Conservation (phyloP, 2,797 vertebrate genomes). For the Petrocephalus sullivani region DNA sequence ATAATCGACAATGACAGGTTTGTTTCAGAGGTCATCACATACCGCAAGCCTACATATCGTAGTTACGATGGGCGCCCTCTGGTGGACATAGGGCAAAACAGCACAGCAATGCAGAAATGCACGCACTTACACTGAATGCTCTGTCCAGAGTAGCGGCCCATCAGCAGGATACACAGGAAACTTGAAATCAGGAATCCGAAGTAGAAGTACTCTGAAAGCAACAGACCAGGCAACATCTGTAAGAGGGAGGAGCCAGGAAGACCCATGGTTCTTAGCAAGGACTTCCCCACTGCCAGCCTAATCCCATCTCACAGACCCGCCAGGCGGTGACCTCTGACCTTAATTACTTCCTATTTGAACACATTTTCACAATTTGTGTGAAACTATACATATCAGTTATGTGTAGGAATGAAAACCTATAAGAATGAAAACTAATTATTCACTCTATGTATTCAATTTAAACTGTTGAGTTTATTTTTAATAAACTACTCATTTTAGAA, state of each 20-base stretch:
- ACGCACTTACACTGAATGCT: slow-evolving; percentile 20
- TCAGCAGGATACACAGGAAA: slow-evolving; percentile 23
- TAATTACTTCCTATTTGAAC: neutral
- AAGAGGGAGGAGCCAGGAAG: neutral
- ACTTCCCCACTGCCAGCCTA: neutral
- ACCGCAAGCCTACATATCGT: neutral
- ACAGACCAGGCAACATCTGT: neutral
- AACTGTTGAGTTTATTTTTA: neutral
- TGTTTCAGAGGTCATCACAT: neutral
- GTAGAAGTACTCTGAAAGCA: slow-evolving; percentile 29
- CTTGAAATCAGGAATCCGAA: slow-evolving; percentile 32
- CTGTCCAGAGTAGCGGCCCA: slow-evolving; percentile 15
- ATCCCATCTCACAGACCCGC: neutral
- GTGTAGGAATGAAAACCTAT: neutral
- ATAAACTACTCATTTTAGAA: neutral
- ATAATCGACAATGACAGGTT: neutral
- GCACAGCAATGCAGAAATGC: neutral
- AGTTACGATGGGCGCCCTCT: neutral
- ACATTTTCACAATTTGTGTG: neutral
- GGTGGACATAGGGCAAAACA: neutral
- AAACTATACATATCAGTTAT: neutral
- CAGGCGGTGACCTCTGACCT: neutral
- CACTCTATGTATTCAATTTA: neutral
- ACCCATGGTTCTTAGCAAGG: neutral
- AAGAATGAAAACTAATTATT: neutral